Percentiles rank a stretch among this genome's conserved stretches.
These are phyloP conservation scores for Centrocercus urophasianus DNA, from an alignment of 2,113 vertebrate species.

Conservation along the genomic window DNA sequence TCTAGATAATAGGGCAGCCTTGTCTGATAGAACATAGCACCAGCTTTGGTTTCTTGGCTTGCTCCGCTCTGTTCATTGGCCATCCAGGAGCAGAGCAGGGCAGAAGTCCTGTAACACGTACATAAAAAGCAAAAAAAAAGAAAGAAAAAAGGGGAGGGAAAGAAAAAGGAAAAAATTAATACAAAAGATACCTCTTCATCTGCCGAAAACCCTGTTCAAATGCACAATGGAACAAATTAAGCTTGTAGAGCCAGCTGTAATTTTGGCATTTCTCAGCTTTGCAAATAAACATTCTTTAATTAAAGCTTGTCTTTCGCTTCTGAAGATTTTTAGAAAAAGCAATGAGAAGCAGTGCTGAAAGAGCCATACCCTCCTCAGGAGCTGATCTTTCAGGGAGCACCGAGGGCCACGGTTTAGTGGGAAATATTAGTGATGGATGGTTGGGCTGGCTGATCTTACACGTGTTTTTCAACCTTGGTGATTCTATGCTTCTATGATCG, in stretches of 20 bases:
- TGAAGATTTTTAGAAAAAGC: neutral
- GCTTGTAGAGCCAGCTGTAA: fast-evolving
- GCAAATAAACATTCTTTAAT: neutral
- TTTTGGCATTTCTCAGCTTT: neutral
- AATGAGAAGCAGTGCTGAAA: neutral
- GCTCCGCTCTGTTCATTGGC: neutral
- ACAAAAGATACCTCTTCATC: neutral
- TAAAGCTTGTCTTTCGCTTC: neutral
- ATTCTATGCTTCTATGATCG: too few species aligned
- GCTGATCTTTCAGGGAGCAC: neutral
- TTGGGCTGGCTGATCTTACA: too few species aligned
- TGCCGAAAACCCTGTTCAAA: neutral
- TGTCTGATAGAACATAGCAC: neutral
- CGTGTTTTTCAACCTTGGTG: too few species aligned
- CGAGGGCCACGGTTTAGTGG: too few species aligned
- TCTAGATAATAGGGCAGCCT: neutral
- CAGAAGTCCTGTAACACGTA: neutral
- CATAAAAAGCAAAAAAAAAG: neutral
- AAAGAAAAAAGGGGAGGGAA: too few species aligned
- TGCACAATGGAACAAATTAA: fast-evolving
- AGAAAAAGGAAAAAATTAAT: neutral
- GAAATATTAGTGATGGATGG: too few species aligned
- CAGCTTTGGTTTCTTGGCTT: neutral
- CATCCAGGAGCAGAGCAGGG: neutral
- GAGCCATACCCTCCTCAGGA: fast-evolving